Percentiles rank a stretch among this genome's conserved stretches.
Conservation (phyloP, 2,797 vertebrate species). For the Anniella stebbinsi region DNA sequence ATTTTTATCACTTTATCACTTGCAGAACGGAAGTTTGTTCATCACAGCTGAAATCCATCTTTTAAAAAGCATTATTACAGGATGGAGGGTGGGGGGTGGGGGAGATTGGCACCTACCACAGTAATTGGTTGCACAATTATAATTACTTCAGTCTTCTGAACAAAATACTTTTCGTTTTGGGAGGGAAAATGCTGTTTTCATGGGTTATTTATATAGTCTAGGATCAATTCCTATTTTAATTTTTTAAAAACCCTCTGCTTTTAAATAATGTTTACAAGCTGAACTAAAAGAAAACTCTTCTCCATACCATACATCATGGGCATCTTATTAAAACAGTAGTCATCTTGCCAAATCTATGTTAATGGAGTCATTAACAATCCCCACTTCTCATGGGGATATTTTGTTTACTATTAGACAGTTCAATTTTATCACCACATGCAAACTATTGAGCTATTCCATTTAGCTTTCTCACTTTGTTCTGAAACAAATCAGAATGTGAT, state of each 20-base stretch:
- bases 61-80: not conserved
- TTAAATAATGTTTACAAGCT: conserved; percentile 14
- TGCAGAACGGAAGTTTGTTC: not conserved
- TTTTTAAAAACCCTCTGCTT: not conserved
- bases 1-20: not conserved
- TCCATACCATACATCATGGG: not conserved
- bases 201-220: not conserved
- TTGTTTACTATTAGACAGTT: conserved; percentile 7
- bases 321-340: not conserved
- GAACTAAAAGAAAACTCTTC: not conserved
- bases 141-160: not conserved
- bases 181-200: not conserved
- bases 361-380: conserved; percentile 7
- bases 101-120: not conserved
- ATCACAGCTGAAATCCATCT: not conserved
- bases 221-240: conserved; percentile 18
- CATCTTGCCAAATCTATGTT: conserved; percentile 14
- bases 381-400: not conserved
- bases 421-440: not conserved
- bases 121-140: not conserved
- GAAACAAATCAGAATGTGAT: not conserved
- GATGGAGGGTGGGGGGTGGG: no score
- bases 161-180: not conserved
- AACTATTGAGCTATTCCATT: not conserved
- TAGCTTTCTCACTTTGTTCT: not conserved